Conservation (phyloP, 23 tunicate species). For the Styela plicata region DNA sequence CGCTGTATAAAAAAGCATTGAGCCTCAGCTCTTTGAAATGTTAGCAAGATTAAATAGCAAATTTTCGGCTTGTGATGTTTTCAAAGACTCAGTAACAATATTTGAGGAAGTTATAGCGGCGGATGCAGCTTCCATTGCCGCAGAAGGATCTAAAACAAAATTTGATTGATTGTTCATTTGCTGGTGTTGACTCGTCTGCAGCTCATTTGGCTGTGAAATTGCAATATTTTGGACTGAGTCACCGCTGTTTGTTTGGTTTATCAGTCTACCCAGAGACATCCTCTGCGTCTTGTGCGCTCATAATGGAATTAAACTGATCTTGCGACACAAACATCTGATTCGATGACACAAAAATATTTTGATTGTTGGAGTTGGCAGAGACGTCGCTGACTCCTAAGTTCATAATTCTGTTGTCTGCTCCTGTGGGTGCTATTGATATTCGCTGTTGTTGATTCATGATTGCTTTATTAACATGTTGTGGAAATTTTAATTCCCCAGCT, state of each 20-base stretch:
- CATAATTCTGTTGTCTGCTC: not conserved
- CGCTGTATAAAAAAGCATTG: not conserved
- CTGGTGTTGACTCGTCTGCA: not conserved
- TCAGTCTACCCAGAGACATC: constrained; percentile 1
- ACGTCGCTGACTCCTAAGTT: not conserved
- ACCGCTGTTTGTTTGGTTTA: not conserved
- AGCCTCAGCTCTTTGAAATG: not conserved
- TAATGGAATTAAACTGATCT: not conserved
- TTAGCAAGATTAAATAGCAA: not conserved
- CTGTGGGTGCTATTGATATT: constrained; percentile 7
- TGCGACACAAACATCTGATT: constrained; percentile 4
- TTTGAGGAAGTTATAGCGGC: not conserved
- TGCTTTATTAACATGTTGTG: not conserved
- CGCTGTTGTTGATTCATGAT: not conserved
- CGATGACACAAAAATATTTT: constrained; percentile 6
- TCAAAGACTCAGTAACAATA: not conserved
- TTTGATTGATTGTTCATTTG: not conserved
- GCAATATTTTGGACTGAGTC: not conserved
- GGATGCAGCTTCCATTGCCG: not conserved
- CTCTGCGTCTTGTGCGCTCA: not conserved
- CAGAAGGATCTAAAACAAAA: not conserved
- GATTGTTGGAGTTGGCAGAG: constrained; percentile 4
- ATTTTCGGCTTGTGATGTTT: not conserved
- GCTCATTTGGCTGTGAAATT: not conserved
- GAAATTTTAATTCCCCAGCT: not conserved